These are phyloP conservation scores for Hydropotes inermis DNA, from an alignment of 2,113 vertebrate species.

Conservation along the genomic window DNA sequence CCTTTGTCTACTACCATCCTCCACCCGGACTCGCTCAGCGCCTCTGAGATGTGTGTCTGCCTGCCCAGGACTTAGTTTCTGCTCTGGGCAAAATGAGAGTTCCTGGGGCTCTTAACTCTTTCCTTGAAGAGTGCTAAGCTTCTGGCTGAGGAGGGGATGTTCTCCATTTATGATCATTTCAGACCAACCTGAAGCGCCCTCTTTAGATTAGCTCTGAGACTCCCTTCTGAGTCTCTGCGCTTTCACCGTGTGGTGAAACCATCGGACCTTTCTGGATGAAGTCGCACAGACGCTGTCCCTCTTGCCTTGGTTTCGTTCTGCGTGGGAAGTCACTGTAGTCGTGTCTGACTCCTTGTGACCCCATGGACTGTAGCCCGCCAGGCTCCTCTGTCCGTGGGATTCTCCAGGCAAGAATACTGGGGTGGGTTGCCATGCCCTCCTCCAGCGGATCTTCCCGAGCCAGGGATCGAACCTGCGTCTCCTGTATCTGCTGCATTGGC, in stretches of 20 bases:
- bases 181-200: neutral
- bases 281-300: neutral
- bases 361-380: neutral
- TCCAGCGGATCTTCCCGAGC: neutral
- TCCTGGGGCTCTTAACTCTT: neutral
- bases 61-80: neutral
- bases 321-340: neutral
- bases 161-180: neutral
- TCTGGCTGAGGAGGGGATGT: neutral
- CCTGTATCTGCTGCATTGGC: neutral
- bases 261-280: neutral
- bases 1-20: neutral
- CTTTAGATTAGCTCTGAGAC: neutral
- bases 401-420: neutral
- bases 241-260: neutral
- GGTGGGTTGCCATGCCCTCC: neutral
- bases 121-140: neutral
- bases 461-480: neutral
- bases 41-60: neutral
- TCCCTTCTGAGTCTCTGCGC: neutral
- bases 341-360: neutral
- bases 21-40: neutral
- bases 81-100: neutral
- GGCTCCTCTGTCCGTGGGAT: neutral
- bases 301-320: neutral